Evolutionary conservation across 2,113 vertebrate species (phyloP).

Genomic region (Enhydra lutris): DNA sequence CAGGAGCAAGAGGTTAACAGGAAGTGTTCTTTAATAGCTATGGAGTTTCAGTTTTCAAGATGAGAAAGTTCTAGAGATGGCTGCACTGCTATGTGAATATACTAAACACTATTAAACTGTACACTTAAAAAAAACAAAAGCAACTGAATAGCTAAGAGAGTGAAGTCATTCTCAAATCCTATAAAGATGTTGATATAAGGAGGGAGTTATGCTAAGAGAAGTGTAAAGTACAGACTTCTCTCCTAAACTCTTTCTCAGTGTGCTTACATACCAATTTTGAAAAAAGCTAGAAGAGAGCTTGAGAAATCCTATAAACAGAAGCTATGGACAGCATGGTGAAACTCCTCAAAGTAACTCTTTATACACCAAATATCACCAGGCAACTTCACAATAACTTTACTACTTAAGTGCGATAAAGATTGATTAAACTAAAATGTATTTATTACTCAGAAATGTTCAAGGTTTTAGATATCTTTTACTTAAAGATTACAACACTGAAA

Average conservation of each 20-base stretch:
- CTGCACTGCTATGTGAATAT: background rate
- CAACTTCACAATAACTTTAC: background rate
- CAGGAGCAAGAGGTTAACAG: background rate
- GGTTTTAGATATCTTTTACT: background rate
- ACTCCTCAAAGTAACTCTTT: background rate
- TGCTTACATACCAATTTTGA: background rate
- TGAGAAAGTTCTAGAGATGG: background rate
- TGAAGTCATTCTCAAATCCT: conserved; percentile 31
- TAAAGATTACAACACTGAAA: conserved; percentile 30
- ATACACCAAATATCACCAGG: background rate
- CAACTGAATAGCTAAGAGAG: background rate
- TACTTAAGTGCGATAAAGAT: background rate
- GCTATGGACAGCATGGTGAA: background rate
- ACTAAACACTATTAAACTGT: background rate
- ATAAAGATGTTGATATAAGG: background rate
- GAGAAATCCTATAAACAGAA: background rate
- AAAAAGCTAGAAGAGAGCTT: background rate
- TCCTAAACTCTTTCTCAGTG: background rate
- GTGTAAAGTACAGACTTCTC: background rate
- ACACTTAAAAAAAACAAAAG: background rate
- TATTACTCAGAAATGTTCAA: conserved; percentile 8
- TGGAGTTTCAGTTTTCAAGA: background rate
- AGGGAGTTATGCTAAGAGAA: background rate
- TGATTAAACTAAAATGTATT: background rate
- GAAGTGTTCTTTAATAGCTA: background rate